Evolutionary conservation across 2,113 vertebrate genomes (phyloP).

Genomic region (Laticauda laticaudata): DNA sequence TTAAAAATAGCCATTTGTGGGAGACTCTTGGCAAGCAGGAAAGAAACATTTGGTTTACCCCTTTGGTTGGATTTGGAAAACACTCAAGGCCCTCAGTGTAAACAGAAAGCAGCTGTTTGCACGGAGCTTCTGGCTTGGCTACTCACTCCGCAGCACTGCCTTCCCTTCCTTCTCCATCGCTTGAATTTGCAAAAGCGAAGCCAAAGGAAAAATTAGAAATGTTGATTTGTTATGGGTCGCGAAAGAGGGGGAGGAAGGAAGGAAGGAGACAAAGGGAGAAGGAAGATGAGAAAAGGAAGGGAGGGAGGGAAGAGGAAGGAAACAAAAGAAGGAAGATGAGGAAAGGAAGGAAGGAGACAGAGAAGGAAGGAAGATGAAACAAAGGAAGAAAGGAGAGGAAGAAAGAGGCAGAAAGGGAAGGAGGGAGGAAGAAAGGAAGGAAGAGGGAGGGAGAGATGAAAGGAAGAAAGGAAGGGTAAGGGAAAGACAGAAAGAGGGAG

Average conservation of each 20-base stretch:
- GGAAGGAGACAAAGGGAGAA: too few relatives aligned
- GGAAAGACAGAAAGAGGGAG: too few relatives aligned
- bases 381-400: too few relatives aligned
- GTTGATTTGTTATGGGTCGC: conserved; percentile 19
- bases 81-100: conserved; percentile 71
- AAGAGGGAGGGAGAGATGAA: neutral
- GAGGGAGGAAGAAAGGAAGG: too few relatives aligned
- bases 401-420: neutral
- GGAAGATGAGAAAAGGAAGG: neutral
- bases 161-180: neutral
- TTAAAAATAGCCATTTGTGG: conserved; percentile 78
- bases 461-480: too few relatives aligned
- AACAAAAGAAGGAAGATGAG: too few relatives aligned
- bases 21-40: conserved; percentile 67
- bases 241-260: neutral
- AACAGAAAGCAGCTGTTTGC: conserved; percentile 79
- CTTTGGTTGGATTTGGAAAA: conserved; percentile 75
- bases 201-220: conserved; percentile 29
- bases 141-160: conserved; percentile 28
- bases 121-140: conserved; percentile 50
- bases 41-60: conserved; percentile 64
- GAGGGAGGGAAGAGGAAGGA: too few relatives aligned
- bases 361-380: neutral
- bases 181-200: accelerated
- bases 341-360: too few relatives aligned